Evolutionary conservation across 2,797 vertebrate species (phyloP).

Genomic region (Spea hammondii): DNA sequence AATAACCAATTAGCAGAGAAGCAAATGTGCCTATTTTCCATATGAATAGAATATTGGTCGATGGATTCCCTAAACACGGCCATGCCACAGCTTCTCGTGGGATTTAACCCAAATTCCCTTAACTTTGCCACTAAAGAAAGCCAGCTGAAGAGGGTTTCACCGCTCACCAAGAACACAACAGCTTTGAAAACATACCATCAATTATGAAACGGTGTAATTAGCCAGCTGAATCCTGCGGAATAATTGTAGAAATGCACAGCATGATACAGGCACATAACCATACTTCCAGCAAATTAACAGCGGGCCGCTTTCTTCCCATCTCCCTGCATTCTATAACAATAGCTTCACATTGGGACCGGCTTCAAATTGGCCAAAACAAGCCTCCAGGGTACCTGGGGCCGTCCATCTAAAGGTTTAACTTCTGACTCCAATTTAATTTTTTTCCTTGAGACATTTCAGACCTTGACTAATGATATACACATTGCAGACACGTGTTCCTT

Average conservation of each 20-base stretch:
- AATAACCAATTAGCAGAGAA: slow-evolving; percentile 44
- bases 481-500: no score
- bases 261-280: background rate
- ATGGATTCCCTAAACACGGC: slow-evolving; percentile 23
- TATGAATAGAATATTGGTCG: slow-evolving; percentile 41
- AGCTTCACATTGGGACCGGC: background rate
- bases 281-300: slow-evolving; percentile 9
- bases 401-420: background rate
- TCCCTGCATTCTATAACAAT: background rate
- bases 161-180: slow-evolving; percentile 12
- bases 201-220: slow-evolving; percentile 41
- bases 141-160: slow-evolving; percentile 40
- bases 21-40: slow-evolving; percentile 43
- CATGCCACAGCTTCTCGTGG: slow-evolving; percentile 35
- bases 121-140: slow-evolving; percentile 26
- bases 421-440: no score
- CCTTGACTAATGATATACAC: no score
- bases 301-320: background rate
- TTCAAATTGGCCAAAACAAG: background rate
- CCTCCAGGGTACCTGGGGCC: background rate
- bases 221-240: slow-evolving; percentile 12
- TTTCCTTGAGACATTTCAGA: no score
- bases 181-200: slow-evolving; percentile 21
- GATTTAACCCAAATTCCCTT: slow-evolving; percentile 23
- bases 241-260: background rate